phyloP scores from a whole-genome alignment of 2,113 vertebrate genomes.

The Calidris pygmaea region DNA sequence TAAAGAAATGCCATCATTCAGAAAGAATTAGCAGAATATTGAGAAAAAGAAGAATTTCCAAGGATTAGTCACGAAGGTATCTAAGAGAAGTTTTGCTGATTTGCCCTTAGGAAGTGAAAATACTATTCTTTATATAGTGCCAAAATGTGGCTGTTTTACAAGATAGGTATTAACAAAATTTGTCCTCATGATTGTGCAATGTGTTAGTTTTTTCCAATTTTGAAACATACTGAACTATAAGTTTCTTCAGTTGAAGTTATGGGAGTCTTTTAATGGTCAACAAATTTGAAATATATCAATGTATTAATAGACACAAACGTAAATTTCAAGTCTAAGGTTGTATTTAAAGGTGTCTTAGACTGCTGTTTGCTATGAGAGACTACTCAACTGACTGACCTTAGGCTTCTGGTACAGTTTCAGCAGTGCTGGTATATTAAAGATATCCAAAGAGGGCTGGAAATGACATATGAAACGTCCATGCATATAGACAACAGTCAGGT shows the following conservation, averaged over 20 bases:
- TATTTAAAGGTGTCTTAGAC: not conserved
- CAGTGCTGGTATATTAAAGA: not conserved
- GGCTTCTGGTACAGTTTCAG: not conserved
- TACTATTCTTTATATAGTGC: not conserved
- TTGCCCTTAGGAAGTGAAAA: not conserved
- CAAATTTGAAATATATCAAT: not conserved
- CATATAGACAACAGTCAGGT: not conserved
- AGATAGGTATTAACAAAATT: not conserved
- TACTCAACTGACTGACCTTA: not conserved
- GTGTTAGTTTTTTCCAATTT: not conserved
- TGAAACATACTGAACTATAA: not conserved
- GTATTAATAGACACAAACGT: not conserved
- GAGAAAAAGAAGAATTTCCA: not conserved
- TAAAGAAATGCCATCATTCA: not conserved
- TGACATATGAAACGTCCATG: not conserved
- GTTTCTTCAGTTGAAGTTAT: not conserved
- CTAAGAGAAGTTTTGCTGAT: not conserved
- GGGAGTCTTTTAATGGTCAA: not conserved
- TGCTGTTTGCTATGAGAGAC: fast-evolving
- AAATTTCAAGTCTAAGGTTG: not conserved
- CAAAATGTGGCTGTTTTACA: not conserved
- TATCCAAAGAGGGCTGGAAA: not conserved
- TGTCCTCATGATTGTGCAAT: not conserved
- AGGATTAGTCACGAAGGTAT: not conserved
- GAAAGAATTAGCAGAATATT: not conserved